phyloP scores from a whole-genome alignment of 2,113 vertebrate genomes.

The Prolemur simus region DNA sequence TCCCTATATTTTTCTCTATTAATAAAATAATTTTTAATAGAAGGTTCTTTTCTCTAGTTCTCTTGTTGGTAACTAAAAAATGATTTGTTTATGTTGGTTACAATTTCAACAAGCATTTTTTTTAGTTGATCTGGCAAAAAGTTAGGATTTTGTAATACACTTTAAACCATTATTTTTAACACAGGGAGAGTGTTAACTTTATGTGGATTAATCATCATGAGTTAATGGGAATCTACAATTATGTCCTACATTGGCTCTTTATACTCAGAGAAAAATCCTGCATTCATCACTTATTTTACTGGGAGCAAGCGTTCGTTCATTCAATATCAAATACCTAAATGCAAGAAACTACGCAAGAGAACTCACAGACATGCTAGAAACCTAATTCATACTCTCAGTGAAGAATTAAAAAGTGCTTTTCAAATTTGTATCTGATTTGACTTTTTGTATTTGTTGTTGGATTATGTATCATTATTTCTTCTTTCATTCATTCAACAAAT shows the following conservation, averaged over 20 bases:
- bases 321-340: not conserved
- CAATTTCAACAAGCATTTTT: not conserved
- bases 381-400: not conserved
- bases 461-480: not conserved
- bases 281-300: not conserved
- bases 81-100: not conserved
- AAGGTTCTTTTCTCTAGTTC: not conserved
- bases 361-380: not conserved
- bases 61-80: not conserved
- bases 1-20: not conserved
- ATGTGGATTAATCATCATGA: not conserved
- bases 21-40: not conserved
- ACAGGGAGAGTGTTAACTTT: not conserved
- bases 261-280: not conserved
- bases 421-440: not conserved
- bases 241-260: not conserved
- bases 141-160: not conserved
- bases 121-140: not conserved
- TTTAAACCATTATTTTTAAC: not conserved
- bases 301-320: not conserved
- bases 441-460: not conserved
- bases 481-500: conserved; percentile 33
- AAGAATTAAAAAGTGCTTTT: not conserved
- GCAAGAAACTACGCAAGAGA: not conserved
- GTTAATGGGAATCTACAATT: not conserved